Base-by-base conservation (phyloP, 2,113 vertebrate genomes). In the Eurypyga helias region DNA sequence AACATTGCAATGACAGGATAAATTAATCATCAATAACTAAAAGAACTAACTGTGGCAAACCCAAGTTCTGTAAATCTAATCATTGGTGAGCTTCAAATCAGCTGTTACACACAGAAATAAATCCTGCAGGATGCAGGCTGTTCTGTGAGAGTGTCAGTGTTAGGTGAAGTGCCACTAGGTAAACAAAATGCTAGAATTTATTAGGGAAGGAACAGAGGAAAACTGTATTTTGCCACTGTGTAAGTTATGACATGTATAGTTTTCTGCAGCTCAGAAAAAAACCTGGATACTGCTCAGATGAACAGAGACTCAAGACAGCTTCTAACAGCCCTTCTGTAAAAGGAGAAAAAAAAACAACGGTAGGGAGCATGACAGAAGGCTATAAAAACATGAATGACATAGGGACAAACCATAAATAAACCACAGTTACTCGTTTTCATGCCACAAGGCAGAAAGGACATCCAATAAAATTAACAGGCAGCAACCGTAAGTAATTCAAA, bases 161-260 rank as follows among this genome's bases (percentile, higher is more conserved):
- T 61, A 28, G 51, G 31, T 4, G 3, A 87, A 55, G 18, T 61
- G 34, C 17, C 28, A 65, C 19, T 25, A 64, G 38, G 51, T 10
- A 64, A 87, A 70, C 3, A 82, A 69, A 83, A 64, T 60, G 13
- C 7, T 51, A 28, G 13, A 78, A 75, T 69, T 75, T 75, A 54
- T 43, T n/a, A 46, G 8, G 29, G 31, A 73, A 64, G 36, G 28
- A 90, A 76, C 5, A 65, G 34, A 75, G 28, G 16, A 84, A 65
- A 90, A 55, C 20, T 36, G 13, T 16, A 34, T 76, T 90, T 84
- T 83, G 10, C 17, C 12, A n/a, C 33, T 60, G 14, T 64, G 54
- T 38, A 61, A 38, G 65, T 55, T 65, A 55, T 55, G 12, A 75
- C 4, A 25, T 2, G 3, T 8, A 29, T 4, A 0, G 0, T 71